Evolutionary conservation across 2,113 vertebrate species (phyloP).

Genomic region (Lepidothrix coronata): DNA sequence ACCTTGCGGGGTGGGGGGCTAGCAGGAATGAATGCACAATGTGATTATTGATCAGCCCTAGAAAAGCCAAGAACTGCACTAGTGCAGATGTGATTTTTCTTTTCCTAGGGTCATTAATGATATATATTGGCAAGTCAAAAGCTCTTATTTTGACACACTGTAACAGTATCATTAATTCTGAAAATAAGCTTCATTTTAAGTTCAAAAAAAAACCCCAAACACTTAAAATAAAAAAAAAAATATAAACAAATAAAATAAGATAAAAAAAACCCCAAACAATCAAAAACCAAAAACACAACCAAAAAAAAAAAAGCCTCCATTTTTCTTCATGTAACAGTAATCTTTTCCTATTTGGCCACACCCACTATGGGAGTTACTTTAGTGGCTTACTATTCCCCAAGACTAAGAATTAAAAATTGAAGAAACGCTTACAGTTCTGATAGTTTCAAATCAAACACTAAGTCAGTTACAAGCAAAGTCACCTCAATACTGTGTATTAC

Average conservation of each 20-base stretch:
- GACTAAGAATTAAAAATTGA: not conserved
- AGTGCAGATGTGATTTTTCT: not conserved
- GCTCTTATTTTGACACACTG: not conserved
- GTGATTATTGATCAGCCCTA: conserved; percentile 40
- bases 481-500: not conserved
- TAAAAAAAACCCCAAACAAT: too few species aligned
- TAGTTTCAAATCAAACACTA: not conserved
- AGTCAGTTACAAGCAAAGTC: not conserved
- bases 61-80: conserved; percentile 6
- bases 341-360: not conserved
- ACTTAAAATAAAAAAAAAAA: not conserved
- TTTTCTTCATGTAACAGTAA: not conserved
- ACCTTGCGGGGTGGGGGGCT: not conserved
- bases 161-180: not conserved
- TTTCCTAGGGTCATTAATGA: not conserved
- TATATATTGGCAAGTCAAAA: conserved; percentile 11
- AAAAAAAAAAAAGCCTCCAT: not conserved
- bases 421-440: not conserved
- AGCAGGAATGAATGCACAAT: conserved; percentile 21
- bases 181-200: not conserved
- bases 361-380: not conserved
- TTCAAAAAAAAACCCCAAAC: not conserved
- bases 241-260: not conserved
- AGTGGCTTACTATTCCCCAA: not conserved
- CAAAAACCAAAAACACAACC: not conserved